A percentile compares a stretch with the other conserved stretches of the same genome.
Evolutionary conservation across 1,140 invertebrate species (phyloP).

Genomic region (Spodoptera litura): DNA sequence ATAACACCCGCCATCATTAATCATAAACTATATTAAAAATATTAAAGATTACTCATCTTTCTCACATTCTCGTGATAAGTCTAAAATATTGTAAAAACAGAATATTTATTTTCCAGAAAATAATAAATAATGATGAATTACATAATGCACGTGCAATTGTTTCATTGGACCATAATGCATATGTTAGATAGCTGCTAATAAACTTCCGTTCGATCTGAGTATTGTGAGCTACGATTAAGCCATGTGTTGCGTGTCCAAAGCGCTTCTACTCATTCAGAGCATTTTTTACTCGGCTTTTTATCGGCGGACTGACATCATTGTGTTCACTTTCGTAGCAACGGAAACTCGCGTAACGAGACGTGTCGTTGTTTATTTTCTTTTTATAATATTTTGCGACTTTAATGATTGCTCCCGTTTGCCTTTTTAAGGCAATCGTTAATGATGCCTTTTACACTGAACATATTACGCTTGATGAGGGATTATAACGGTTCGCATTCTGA

Average conservation of each 20-base stretch:
- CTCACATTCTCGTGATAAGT: conserved; percentile 1
- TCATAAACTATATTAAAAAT: conserved; percentile 1
- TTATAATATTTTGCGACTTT: conserved; percentile 81
- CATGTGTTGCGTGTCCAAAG: conserved; percentile 64
- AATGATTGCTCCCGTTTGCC: conserved; percentile 82
- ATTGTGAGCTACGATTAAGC: conserved; percentile 65
- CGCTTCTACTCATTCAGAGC: conserved; percentile 70
- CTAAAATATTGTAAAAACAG: too few species aligned
- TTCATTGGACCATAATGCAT: conserved; percentile 56
- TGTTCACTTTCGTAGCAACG: conserved; percentile 82
- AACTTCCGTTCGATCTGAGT: conserved; percentile 71
- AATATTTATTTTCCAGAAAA: too few species aligned
- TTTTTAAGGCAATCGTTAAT: conserved; percentile 84
- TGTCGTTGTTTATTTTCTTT: conserved; percentile 75
- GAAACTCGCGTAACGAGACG: conserved; percentile 81
- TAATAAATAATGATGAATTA: too few species aligned
- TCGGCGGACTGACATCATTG: conserved; percentile 76
- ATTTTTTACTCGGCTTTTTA: conserved; percentile 79
- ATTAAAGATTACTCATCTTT: conserved; percentile 2
- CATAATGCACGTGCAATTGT: conserved; percentile 55
- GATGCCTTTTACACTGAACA: conserved; percentile 81
- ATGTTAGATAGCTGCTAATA: conserved; percentile 66
- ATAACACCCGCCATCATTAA: conserved; percentile 35
- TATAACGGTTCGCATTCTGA: conserved; percentile 77
- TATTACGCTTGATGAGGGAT: conserved; percentile 80